phyloP scores from a whole-genome alignment of 2,113 vertebrate species.

The Petromus typicus region DNA sequence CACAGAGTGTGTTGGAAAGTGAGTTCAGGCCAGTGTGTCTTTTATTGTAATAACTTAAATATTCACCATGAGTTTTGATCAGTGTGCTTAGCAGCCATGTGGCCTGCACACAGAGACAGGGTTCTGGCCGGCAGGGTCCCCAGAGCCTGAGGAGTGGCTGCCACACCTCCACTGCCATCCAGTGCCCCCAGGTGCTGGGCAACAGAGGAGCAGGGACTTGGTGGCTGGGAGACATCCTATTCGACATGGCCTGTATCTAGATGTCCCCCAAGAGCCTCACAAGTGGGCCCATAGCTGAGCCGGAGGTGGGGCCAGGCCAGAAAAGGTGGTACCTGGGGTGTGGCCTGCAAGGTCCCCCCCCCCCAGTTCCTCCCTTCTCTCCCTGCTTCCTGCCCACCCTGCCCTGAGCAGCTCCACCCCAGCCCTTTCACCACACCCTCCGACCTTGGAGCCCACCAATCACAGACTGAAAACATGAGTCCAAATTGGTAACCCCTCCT shows the following conservation, averaged over 20 bases:
- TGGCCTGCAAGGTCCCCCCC: background rate
- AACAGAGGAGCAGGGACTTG: background rate
- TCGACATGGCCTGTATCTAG: background rate
- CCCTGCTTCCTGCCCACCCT: background rate
- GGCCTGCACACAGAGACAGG: fast-evolving
- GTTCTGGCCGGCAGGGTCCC: fast-evolving
- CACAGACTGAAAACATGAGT: background rate
- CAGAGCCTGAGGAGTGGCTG: background rate
- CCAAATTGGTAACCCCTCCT: too few relatives aligned
- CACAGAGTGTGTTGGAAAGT: background rate
- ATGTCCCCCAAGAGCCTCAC: background rate
- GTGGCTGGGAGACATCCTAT: background rate
- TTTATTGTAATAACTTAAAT: background rate
- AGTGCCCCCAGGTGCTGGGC: background rate
- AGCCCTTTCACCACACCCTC: background rate
- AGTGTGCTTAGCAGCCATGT: too few relatives aligned
- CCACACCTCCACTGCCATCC: too few relatives aligned
- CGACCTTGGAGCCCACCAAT: background rate
- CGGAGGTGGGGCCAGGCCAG: background rate
- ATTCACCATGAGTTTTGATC: background rate
- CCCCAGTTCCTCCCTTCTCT: background rate
- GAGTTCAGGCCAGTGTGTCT: background rate
- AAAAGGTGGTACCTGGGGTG: background rate
- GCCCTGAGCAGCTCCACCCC: background rate
- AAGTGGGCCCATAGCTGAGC: background rate